Evolutionary conservation across 1,140 invertebrate genomes (phyloP), one percentile per base, ranked within the genome.

Genomic region (Hylaeus anthracinus): DNA sequence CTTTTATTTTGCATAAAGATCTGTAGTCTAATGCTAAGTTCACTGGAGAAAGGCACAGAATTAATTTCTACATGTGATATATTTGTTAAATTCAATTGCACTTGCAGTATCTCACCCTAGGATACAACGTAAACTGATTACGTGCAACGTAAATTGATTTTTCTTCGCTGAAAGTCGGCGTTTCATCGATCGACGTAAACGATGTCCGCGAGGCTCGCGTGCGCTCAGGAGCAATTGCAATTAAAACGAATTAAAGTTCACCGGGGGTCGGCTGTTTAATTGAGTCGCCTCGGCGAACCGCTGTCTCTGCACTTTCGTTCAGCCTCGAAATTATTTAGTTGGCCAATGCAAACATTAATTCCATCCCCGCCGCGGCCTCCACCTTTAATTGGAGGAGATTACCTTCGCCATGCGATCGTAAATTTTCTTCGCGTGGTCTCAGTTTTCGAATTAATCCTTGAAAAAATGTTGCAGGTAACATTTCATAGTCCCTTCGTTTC

Each of bases 161-260:
- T 51, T 51, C 56, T 8, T 60, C n/a, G n/a, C 1, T 37, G 5
- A 37, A 60, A 37, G n/a, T 60, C n/a, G 15, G 1, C n/a, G 56
- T 60, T 26, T 6, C n/a, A 67, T 67, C 66, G 65, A 66, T 51
- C 65, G 65, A 5, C 4, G 14, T 3, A n/a, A 66, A 15, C 43
- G 41, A 65, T 37, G 41, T 66, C 14, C 41, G 53, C 6, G 37
- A 48, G 8, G 55, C 2, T 37, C 72, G 48, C 41, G 72, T 73
- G 72, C 41, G 3, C 43, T 3, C 60, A 14, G 6, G n/a, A 43
- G 45, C n/a, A 43, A 51, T 72, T 43, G 72, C 81, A 83, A 86
- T 86, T 86, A 86, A 86, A 86, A 86, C 74, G 80, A 86, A 84
- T 84, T 83, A 78, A 81, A 76, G 70, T n/a, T 41, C 41, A 39